These are phyloP conservation scores for Pangasianodon hypophthalmus DNA, from an alignment of 2,113 vertebrate species.

Conservation along the genomic window DNA sequence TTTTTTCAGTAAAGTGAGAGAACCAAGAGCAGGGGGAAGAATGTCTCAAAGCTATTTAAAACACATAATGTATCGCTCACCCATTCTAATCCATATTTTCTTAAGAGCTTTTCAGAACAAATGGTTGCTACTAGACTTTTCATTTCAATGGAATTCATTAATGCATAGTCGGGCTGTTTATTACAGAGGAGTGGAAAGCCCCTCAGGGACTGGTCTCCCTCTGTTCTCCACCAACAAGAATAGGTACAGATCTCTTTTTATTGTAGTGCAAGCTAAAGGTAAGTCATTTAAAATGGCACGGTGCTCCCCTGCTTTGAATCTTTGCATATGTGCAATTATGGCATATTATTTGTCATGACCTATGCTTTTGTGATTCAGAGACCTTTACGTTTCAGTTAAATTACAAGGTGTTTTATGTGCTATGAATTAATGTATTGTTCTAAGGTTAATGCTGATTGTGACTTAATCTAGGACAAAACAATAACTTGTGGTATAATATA, in stretches of 20 bases:
- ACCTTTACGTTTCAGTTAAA: neutral
- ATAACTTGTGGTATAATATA: too few relatives aligned
- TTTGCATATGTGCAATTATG: conserved; percentile 45
- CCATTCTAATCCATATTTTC: conserved; percentile 71
- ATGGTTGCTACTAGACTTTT: conserved; percentile 61
- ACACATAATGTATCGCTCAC: conserved; percentile 56
- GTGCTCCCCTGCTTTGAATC: conserved; percentile 24
- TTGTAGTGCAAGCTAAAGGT: conserved; percentile 24
- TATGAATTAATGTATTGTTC: neutral
- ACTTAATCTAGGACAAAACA: too few relatives aligned
- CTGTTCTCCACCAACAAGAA: conserved; percentile 17
- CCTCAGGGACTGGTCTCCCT: conserved; percentile 25
- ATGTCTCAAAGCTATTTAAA: conserved; percentile 51
- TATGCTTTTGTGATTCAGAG: neutral
- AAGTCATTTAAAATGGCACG: conserved; percentile 47
- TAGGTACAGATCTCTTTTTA: conserved; percentile 1
- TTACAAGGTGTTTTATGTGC: neutral
- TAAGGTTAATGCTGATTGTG: neutral
- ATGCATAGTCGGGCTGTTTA: conserved; percentile 49
- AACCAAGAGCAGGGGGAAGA: conserved; percentile 7
- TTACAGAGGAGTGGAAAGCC: conserved; percentile 6
- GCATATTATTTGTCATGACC: conserved; percentile 16
- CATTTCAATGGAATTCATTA: conserved; percentile 61
- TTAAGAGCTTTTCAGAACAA: conserved; percentile 64
- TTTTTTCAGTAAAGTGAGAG: conserved; percentile 47